Evolutionary conservation across 2,797 vertebrate species (phyloP).

Genomic region (Aphelocoma californica): DNA sequence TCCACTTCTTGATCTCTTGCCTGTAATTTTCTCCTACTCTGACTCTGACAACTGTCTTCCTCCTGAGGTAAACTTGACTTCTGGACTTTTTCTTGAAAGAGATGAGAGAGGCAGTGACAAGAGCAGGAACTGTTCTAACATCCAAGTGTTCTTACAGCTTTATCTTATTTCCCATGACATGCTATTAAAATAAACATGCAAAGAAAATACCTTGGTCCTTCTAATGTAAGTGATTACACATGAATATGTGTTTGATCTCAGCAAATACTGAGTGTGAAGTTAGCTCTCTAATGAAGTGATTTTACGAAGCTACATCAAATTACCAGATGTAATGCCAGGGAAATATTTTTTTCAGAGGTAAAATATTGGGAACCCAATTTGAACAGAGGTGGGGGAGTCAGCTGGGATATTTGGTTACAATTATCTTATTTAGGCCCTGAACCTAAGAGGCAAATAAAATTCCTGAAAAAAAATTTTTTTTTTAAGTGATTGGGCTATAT

Average conservation of each 20-base stretch:
- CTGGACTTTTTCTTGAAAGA: background rate
- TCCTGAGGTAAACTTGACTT: background rate
- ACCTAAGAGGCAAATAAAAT: background rate
- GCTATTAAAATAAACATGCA: background rate
- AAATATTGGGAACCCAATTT: background rate
- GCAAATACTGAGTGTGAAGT: background rate
- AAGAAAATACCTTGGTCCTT: background rate
- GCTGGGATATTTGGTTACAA: background rate
- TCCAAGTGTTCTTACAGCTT: background rate
- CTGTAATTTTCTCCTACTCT: background rate
- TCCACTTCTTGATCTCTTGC: background rate
- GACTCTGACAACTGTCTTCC: background rate
- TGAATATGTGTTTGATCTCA: background rate
- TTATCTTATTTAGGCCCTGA: background rate
- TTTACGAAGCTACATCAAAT: background rate
- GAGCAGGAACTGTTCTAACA: background rate
- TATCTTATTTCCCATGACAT: background rate
- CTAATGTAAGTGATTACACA: background rate
- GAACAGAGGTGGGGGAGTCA: background rate
- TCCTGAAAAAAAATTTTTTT: background rate
- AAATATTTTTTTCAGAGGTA: background rate
- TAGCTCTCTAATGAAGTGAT: background rate
- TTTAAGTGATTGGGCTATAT: background rate
- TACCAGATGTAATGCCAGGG: background rate
- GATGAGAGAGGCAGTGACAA: background rate